These are phyloP conservation scores for Lepidochrysops patricia DNA, from an alignment of 2,888 invertebrate species.

Conservation along the genomic window DNA sequence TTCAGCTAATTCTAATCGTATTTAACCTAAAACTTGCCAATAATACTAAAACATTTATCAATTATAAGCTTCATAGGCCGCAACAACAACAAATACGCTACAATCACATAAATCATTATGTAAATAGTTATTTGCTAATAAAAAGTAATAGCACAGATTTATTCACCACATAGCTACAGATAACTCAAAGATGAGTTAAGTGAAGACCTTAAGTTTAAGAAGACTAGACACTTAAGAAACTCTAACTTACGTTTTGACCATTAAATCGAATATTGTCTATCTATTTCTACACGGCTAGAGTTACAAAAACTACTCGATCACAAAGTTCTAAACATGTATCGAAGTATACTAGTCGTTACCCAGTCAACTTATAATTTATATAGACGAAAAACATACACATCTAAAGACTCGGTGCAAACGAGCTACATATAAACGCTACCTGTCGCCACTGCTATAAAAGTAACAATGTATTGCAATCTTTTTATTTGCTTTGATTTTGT, in stretches of 20 bases:
- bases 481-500: too few species aligned
- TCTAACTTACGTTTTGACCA: conserved; percentile 20
- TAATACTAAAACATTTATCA: neutral
- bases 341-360: conserved; percentile 5
- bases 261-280: conserved; percentile 25
- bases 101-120: neutral
- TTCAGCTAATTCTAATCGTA: too few species aligned
- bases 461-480: too few species aligned
- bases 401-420: neutral
- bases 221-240: conserved; percentile 17
- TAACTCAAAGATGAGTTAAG: neutral
- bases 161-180: neutral
- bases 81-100: neutral
- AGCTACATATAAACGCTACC: neutral
- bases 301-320: conserved; percentile 57
- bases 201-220: neutral
- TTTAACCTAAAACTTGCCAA: neutral
- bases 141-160: neutral
- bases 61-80: neutral
- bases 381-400: neutral
- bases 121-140: neutral
- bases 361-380: neutral
- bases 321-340: conserved; percentile 42
- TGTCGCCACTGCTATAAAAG: too few species aligned
- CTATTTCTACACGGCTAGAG: conserved; percentile 23